phyloP scores from a whole-genome alignment of 2,113 vertebrate genomes.

The Pelusios castaneus region DNA sequence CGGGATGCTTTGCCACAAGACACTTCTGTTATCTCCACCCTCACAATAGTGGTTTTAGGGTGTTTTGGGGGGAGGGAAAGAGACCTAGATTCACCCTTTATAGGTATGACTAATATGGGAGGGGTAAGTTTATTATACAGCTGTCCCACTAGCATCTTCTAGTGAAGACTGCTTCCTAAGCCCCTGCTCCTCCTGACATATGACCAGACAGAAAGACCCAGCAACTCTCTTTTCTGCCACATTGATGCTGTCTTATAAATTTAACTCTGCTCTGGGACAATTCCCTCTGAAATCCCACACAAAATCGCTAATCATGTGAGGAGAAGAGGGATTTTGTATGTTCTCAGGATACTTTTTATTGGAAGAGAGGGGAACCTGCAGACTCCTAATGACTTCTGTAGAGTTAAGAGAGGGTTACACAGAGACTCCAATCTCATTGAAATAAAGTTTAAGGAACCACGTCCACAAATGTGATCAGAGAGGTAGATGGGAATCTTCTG shows the following conservation, averaged over 20 bases:
- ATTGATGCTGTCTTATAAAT: accelerated
- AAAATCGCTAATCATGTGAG: not conserved
- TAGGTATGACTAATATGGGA: not conserved
- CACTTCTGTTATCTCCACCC: not conserved
- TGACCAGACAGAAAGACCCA: not conserved
- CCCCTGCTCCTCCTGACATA: not conserved
- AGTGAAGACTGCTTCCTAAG: not conserved
- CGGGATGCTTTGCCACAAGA: not conserved
- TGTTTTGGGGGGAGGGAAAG: not conserved
- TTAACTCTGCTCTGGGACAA: not conserved
- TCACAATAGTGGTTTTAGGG: not conserved
- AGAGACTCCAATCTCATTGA: not conserved
- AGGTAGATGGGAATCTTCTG: not conserved
- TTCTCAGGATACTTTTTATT: not conserved
- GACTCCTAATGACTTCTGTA: not conserved
- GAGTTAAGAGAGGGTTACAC: not conserved
- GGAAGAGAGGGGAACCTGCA: not conserved
- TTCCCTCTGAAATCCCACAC: not conserved
- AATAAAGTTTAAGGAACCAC: not conserved
- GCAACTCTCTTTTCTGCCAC: not conserved
- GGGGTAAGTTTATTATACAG: not conserved
- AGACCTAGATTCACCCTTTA: not conserved
- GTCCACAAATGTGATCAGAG: not conserved
- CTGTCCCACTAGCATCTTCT: not conserved
- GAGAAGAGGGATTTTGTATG: not conserved